These are phyloP conservation scores for Heteropelma amictum DNA, from an alignment of 2,888 invertebrate genomes.

Conservation along the genomic window DNA sequence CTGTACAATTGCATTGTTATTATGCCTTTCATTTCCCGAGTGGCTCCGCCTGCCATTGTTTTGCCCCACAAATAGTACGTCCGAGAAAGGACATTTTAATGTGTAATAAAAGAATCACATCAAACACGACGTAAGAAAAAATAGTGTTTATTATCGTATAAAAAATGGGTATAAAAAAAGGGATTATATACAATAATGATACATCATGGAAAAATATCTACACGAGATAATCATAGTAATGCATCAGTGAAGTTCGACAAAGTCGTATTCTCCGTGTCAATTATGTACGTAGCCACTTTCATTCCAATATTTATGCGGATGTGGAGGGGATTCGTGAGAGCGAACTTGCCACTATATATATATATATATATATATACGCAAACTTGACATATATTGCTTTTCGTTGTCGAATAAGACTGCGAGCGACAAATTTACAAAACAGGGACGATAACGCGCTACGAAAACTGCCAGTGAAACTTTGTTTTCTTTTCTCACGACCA, in stretches of 20 bases:
- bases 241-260: conserved; percentile 43
- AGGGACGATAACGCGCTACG: conserved; percentile 7
- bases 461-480: background rate
- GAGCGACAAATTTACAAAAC: background rate
- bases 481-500: background rate
- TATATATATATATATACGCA: no score
- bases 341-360: no score
- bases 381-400: conserved; percentile 5
- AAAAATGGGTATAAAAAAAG: conserved; percentile 67
- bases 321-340: no score
- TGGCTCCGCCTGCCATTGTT: no score
- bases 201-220: conserved; percentile 73
- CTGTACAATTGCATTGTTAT: no score
- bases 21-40: no score
- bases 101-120: no score
- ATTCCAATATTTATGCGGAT: no score
- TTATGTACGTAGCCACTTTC: conserved; percentile 44
- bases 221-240: conserved; percentile 59
- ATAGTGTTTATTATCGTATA: conserved; percentile 71
- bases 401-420: conserved; percentile 29
- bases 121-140: conserved; percentile 57
- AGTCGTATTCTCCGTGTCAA: conserved; percentile 54
- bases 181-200: conserved; percentile 73
- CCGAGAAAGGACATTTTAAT: no score
- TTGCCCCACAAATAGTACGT: no score